Conservation (phyloP, 2,888 invertebrate species). For the Agriopis aurantiaria region DNA sequence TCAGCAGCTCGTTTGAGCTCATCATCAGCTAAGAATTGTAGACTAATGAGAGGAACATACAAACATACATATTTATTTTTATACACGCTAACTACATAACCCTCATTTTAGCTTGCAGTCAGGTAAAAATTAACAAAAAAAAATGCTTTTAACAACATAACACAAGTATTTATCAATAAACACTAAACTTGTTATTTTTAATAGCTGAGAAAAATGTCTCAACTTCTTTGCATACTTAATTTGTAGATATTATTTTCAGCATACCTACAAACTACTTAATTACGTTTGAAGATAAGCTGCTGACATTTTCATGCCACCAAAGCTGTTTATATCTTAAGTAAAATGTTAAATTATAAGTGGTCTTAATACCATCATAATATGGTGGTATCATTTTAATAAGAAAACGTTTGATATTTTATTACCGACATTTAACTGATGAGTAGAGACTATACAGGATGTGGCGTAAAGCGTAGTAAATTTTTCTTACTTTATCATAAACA, state of each 20-base stretch:
- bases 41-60: too few relatives aligned
- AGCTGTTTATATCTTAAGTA: slow-evolving; percentile 6
- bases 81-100: too few relatives aligned
- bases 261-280: slow-evolving; percentile 34
- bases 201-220: background rate
- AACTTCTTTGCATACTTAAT: background rate
- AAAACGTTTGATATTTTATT: background rate
- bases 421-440: too few relatives aligned
- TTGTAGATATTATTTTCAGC: slow-evolving; percentile 20
- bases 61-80: too few relatives aligned
- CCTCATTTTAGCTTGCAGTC: too few relatives aligned
- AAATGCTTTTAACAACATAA: too few relatives aligned
- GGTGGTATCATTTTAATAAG: background rate
- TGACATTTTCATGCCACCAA: slow-evolving; percentile 24
- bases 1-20: too few relatives aligned
- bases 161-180: background rate
- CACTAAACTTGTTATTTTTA: background rate
- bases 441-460: too few relatives aligned
- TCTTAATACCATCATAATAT: background rate
- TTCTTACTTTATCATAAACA: too few relatives aligned
- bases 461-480: too few relatives aligned
- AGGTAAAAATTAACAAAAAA: too few relatives aligned
- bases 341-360: slow-evolving; percentile 4
- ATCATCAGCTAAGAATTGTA: too few relatives aligned
- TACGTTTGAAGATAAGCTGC: slow-evolving; percentile 33